Evolutionary conservation across 1,140 invertebrate species (phyloP).

Genomic region (Magallana ariakensis): DNA sequence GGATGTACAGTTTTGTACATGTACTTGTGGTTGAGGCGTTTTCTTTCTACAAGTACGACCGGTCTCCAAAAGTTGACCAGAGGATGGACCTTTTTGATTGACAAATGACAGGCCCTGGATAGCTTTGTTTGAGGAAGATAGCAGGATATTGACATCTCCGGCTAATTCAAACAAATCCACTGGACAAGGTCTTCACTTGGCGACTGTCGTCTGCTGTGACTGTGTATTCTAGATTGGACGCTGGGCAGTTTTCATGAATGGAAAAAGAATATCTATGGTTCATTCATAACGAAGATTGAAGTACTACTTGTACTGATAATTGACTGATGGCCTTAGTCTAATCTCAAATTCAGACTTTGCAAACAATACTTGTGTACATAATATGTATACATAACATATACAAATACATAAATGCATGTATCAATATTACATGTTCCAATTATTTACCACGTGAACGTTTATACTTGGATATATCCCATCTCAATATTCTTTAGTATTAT

Average conservation of each 20-base stretch:
- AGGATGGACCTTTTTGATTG: not conserved
- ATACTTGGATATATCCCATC: no score
- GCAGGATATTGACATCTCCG: not conserved
- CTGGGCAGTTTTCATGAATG: conserved; percentile 21
- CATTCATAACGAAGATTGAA: not conserved
- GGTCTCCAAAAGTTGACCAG: not conserved
- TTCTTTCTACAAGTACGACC: not conserved
- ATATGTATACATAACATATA: no score
- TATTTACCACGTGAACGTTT: no score
- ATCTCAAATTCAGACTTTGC: no score
- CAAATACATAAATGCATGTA: no score
- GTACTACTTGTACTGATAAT: no score
- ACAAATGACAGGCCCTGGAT: conserved; percentile 7
- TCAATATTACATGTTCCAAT: no score
- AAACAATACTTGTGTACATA: no score
- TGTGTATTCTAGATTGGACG: not conserved
- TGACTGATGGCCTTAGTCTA: no score
- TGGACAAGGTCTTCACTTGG: not conserved
- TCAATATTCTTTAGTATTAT: no score
- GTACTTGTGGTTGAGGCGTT: no score
- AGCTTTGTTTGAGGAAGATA: conserved; percentile 12
- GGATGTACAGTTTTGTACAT: no score
- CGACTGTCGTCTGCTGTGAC: not conserved
- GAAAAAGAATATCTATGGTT: not conserved
- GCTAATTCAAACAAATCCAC: not conserved